These are phyloP conservation scores for Halichoeres trimaculatus DNA, from an alignment of 2,113 vertebrate species.

Conservation along the genomic window DNA sequence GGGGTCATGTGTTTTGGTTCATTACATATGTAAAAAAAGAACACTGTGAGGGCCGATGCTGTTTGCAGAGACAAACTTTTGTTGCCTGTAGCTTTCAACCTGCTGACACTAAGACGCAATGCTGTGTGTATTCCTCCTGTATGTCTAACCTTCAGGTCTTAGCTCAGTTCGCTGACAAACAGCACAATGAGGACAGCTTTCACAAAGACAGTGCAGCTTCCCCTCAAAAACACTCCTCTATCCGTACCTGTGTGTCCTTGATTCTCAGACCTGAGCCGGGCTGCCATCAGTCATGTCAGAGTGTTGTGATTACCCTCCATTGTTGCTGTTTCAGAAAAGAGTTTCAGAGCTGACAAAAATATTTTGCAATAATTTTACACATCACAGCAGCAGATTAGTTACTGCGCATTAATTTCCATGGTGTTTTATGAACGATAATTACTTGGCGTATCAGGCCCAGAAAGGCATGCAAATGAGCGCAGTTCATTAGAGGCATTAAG, in stretches of 20 bases:
- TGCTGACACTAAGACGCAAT: neutral
- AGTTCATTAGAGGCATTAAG: slow-evolving; percentile 73
- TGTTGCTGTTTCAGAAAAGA: slow-evolving; percentile 51
- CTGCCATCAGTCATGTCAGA: slow-evolving; percentile 46
- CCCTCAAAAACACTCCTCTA: slow-evolving; percentile 20
- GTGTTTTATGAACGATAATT: slow-evolving; percentile 70
- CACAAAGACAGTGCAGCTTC: slow-evolving; percentile 16
- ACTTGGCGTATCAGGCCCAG: slow-evolving; percentile 64
- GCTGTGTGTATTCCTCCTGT: slow-evolving; percentile 24
- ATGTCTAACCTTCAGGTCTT: slow-evolving; percentile 39
- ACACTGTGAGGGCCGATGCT: slow-evolving; percentile 30
- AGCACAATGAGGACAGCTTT: slow-evolving; percentile 45
- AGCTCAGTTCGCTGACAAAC: slow-evolving; percentile 40
- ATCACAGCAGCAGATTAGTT: slow-evolving; percentile 69
- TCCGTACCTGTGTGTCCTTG: slow-evolving; percentile 32
- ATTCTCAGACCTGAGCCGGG: slow-evolving; percentile 23
- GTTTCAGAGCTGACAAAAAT: slow-evolving; percentile 56
- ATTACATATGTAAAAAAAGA: too few relatives aligned
- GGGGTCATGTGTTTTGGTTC: too few relatives aligned
- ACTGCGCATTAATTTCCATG: slow-evolving; percentile 72
- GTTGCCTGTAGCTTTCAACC: slow-evolving; percentile 4
- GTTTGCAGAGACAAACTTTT: slow-evolving; percentile 10
- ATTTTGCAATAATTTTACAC: slow-evolving; percentile 64
- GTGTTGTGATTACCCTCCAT: slow-evolving; percentile 39
- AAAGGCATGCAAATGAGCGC: slow-evolving; percentile 74